phyloP scores from a whole-genome alignment of 2,113 vertebrate genomes.

The Acrocephalus arundinaceus region DNA sequence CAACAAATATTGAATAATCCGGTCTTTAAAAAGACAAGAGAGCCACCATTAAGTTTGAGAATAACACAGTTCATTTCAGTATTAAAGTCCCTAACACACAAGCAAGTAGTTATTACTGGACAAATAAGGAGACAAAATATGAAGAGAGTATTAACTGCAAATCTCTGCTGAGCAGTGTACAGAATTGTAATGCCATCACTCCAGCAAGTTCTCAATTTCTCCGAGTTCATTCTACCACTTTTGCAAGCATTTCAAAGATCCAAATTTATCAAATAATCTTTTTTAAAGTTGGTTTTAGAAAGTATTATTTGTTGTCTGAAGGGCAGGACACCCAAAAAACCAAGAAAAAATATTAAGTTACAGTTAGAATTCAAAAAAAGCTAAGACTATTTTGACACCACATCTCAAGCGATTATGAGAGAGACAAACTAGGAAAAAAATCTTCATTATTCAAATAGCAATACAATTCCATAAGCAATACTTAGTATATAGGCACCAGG shows the following conservation, averaged over 20 bases:
- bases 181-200: not conserved
- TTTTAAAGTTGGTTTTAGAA: not conserved
- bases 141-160: not conserved
- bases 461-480: not conserved
- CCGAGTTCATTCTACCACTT: not conserved
- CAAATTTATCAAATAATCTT: not conserved
- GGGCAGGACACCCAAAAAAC: not conserved
- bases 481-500: not conserved
- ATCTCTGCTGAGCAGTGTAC: not conserved
- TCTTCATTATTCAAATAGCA: not conserved
- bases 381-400: not conserved
- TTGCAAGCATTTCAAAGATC: not conserved
- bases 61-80: not conserved
- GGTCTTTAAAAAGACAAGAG: constrained; percentile 69
- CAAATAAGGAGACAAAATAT: not conserved
- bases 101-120: not conserved
- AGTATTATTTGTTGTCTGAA: not conserved
- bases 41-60: not conserved
- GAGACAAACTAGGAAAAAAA: not conserved
- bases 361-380: not conserved
- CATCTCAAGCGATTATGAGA: not conserved
- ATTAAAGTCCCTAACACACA: not conserved
- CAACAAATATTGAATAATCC: constrained; percentile 90
- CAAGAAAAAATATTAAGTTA: not conserved
- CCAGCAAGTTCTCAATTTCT: not conserved